Evolutionary conservation across 2,113 vertebrate genomes (phyloP).

Genomic region (Typhlomys cinereus): DNA sequence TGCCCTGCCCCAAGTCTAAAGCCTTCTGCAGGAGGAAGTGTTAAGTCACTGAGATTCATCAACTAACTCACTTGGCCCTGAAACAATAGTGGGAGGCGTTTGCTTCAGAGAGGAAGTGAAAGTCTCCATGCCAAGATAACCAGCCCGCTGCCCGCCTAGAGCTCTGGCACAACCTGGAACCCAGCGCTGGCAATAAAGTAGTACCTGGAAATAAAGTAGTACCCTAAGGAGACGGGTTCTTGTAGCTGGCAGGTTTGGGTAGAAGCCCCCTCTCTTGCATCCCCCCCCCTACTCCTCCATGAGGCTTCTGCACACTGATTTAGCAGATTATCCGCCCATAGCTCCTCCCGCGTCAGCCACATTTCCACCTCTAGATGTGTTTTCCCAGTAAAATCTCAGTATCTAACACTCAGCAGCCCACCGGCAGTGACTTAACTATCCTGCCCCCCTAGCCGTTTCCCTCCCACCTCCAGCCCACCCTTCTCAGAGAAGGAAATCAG

Average conservation of each 20-base stretch:
- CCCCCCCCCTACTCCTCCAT: background rate
- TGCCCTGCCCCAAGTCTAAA: background rate
- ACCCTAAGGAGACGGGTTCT: background rate
- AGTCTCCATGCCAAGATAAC: background rate
- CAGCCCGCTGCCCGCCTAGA: background rate
- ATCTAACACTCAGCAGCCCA: background rate
- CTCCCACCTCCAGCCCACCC: fast-evolving
- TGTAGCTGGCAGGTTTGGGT: background rate
- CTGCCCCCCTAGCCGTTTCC: background rate
- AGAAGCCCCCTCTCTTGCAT: fast-evolving
- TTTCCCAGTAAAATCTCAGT: background rate
- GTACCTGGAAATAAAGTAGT: background rate
- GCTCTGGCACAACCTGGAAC: background rate
- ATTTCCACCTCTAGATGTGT: background rate
- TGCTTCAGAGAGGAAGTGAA: background rate
- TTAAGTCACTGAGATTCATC: background rate
- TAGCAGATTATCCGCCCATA: too few relatives aligned
- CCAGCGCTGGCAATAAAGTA: background rate
- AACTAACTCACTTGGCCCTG: background rate
- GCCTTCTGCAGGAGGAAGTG: conserved; percentile 17
- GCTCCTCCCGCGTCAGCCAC: too few relatives aligned
- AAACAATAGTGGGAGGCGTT: background rate
- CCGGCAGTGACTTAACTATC: background rate
- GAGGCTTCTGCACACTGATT: background rate
- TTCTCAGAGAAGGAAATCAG: background rate